Evolutionary conservation across 2,797 vertebrate genomes (phyloP), one percentile per base, ranked within the genome.

Genomic region (Sternarchorhynchus goeldii): DNA sequence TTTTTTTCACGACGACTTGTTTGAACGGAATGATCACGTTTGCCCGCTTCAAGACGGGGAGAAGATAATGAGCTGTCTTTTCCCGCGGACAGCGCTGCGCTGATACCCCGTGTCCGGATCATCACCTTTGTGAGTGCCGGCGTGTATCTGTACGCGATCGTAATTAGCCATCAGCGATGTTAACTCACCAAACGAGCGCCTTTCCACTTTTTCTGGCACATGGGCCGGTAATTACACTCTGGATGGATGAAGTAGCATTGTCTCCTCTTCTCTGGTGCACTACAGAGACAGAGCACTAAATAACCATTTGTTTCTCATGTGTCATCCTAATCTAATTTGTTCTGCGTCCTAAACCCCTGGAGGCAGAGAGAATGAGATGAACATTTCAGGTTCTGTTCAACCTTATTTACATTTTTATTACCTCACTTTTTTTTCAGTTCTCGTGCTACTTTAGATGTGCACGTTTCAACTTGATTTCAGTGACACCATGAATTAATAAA

Each of bases 381-480:
- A 34, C 29, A 56, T 69, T 20, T 55, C 25, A 55, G 41, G 21
- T 18, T 55, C 17, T 18, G 66, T 69, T 31, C 6, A 41, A 25
- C 8, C 64, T 53, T 50, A 29, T 56, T 69, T 70, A 68, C 66
- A 53, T 53, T 53, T 25, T 45, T 68, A 53, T 68, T 68, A 53
- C 20, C 20, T 12, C 10, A 32, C 36, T 5, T 50, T 67, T 50
- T 39, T 7, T 7, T 50, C 45, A 50, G 45, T 50, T 14, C 10
- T 50, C 10, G 14, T 2, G 12, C 8, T 12, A 12, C 45, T 36
- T 36, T 7, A 36, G 45, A 14, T 14, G 0, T 50, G 10, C 10
- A 12, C 45, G 45, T 50, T 50, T 50, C 45, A 50, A 50, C 12
- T 50, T 50, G 1, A 50, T 14, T 50, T 50, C 45, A 2, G 14